Percentiles rank a stretch among this genome's conserved stretches.
phyloP scores from a whole-genome alignment of 2,888 invertebrate species.

The Azorinus chamasolen region DNA sequence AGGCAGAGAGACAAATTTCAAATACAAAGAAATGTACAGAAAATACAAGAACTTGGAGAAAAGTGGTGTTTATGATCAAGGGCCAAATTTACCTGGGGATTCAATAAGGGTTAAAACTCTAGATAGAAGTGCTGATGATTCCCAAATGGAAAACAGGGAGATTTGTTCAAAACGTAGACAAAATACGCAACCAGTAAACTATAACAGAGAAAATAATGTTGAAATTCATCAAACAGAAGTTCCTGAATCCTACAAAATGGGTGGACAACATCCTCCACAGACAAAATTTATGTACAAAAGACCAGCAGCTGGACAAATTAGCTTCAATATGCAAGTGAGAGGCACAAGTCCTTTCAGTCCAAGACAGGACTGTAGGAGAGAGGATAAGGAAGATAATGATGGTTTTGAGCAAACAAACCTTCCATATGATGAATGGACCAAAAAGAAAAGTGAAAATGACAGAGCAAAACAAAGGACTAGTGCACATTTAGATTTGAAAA shows the following conservation, averaged over 20 bases:
- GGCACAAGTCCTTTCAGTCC: slow-evolving; percentile 64
- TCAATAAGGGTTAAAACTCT: slow-evolving; percentile 55
- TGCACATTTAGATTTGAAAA: slow-evolving; percentile 78
- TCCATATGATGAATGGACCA: slow-evolving; percentile 80
- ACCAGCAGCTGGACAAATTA: slow-evolving; percentile 77
- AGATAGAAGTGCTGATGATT: slow-evolving; percentile 30
- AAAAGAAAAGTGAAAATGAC: slow-evolving; percentile 74
- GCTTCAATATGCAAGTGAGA: slow-evolving; percentile 68
- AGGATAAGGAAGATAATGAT: slow-evolving; percentile 42
- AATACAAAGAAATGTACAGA: slow-evolving; percentile 37
- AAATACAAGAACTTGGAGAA: slow-evolving; percentile 51
- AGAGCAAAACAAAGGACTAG: slow-evolving; percentile 67
- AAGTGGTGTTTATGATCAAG: slow-evolving; percentile 36
- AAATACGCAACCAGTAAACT: slow-evolving; percentile 10
- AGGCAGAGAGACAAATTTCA: slow-evolving; percentile 68
- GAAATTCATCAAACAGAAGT: slow-evolving; percentile 55
- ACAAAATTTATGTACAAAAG: slow-evolving; percentile 80
- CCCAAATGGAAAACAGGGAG: slow-evolving; percentile 19
- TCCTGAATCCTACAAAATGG: slow-evolving; percentile 12
- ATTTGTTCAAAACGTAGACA: no score
- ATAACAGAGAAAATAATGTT: slow-evolving; percentile 41
- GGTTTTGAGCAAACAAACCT: slow-evolving; percentile 65
- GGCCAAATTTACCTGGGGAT: slow-evolving; percentile 50
- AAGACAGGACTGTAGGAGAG: slow-evolving; percentile 36
- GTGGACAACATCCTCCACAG: slow-evolving; percentile 67